Conservation (phyloP, 1,140 invertebrate species). For the Belonocnema kinseyi region DNA sequence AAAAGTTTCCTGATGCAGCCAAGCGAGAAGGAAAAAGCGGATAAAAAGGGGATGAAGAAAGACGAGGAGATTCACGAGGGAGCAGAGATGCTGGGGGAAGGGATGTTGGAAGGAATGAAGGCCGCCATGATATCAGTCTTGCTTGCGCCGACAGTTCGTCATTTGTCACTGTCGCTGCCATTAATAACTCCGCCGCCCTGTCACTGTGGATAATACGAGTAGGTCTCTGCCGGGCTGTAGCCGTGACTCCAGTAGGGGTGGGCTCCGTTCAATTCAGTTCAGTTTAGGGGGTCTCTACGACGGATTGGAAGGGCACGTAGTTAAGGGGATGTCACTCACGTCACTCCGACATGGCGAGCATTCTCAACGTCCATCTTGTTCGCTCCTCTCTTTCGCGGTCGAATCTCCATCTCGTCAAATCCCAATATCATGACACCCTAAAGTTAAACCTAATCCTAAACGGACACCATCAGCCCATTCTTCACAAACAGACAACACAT, state of each 20-base stretch:
- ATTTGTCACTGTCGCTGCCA: conserved; percentile 76
- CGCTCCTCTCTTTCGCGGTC: conserved; percentile 25
- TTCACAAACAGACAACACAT: background rate
- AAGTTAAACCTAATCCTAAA: conserved; percentile 13
- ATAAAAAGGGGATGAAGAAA: conserved; percentile 42
- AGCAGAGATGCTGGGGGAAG: conserved; percentile 53
- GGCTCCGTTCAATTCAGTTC: conserved; percentile 72
- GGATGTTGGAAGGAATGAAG: conserved; percentile 62
- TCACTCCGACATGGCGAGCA: conserved; percentile 69
- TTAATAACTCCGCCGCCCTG: conserved; percentile 76
- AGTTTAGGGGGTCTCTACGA: conserved; percentile 69
- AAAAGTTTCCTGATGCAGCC: conserved; percentile 45
- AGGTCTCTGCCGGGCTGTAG: conserved; percentile 68
- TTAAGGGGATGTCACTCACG: conserved; percentile 74
- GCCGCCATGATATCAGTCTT: conserved; percentile 76
- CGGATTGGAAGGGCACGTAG: conserved; percentile 68
- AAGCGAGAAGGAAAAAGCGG: conserved; percentile 41
- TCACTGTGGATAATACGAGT: conserved; percentile 77
- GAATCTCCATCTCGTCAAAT: conserved; percentile 30
- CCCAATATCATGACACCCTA: conserved; percentile 27
- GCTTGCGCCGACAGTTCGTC: conserved; percentile 77
- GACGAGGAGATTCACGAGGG: conserved; percentile 49
- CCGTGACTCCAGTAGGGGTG: conserved; percentile 67
- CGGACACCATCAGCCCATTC: conserved; percentile 8
- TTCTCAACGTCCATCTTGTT: conserved; percentile 65